phyloP scores from a whole-genome alignment of 1,140 invertebrate genomes.

The Drosophila jambulina region DNA sequence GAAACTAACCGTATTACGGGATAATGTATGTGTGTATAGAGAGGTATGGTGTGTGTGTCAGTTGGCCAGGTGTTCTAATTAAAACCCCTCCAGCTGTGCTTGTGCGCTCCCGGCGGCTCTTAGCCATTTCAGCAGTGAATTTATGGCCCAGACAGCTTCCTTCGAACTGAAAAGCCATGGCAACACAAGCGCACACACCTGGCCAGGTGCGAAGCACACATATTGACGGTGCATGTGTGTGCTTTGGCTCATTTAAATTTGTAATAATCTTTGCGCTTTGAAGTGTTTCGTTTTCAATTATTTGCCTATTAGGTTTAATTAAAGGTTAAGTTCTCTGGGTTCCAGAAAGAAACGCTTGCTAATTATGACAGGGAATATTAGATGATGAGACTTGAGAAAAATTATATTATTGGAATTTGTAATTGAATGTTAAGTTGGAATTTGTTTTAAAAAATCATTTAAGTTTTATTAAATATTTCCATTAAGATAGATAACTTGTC shows the following conservation, averaged over 20 bases:
- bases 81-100: constrained; percentile 62
- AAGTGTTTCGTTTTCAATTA: constrained; percentile 57
- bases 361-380: background rate
- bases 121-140: constrained; percentile 47
- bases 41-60: background rate
- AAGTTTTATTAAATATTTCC: background rate
- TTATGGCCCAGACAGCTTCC: constrained; percentile 52
- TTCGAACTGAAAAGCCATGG: constrained; percentile 16
- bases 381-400: background rate
- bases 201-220: constrained; percentile 4
- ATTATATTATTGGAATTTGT: background rate
- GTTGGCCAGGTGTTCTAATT: constrained; percentile 63
- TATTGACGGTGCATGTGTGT: background rate
- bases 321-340: constrained; percentile 13
- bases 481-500: background rate
- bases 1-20: constrained; percentile 54
- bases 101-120: constrained; percentile 12
- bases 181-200: constrained; percentile 1
- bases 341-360: background rate
- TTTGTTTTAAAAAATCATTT: background rate
- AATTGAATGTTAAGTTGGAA: background rate
- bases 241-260: constrained; percentile 27
- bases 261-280: constrained; percentile 32
- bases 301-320: constrained; percentile 35
- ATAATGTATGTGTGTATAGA: constrained; percentile 19